A percentile compares a stretch with the other conserved stretches of the same genome.
phyloP scores from a whole-genome alignment of 2,797 vertebrate species.

The Mycteria americana region DNA sequence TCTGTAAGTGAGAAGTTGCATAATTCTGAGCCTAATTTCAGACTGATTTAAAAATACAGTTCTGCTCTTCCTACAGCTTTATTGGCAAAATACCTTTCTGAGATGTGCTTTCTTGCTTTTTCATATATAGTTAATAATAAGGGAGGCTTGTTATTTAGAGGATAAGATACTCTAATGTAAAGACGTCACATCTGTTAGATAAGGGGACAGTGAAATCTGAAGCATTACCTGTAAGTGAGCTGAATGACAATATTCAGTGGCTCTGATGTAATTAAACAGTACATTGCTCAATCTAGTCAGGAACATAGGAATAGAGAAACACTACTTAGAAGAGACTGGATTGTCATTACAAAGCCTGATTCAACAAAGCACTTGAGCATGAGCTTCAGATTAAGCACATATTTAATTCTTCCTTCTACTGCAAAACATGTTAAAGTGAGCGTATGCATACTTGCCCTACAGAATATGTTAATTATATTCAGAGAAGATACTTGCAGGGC shows the following conservation, averaged over 20 bases:
- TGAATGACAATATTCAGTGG: conserved; percentile 8
- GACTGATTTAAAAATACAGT: neutral
- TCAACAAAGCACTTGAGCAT: conserved; percentile 17
- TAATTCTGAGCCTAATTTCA: neutral
- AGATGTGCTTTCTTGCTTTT: neutral
- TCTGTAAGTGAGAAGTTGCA: neutral
- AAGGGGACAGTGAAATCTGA: neutral
- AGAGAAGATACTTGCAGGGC: neutral
- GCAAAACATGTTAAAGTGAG: neutral
- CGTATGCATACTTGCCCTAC: neutral
- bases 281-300: neutral
- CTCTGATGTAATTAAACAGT: conserved; percentile 23
- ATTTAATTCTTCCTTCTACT: neutral
- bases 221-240: neutral
- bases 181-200: conserved; percentile 6
- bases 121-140: conserved; percentile 1
- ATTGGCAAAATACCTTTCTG: conserved; percentile 1
- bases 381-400: neutral
- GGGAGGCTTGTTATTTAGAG: neutral
- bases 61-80: neutral
- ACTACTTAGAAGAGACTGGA: neutral
- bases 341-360: conserved; percentile 12
- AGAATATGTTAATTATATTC: neutral
- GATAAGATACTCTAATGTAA: neutral
- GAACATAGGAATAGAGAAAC: neutral